Percentiles rank a stretch among this genome's conserved stretches.
Evolutionary conservation across 2,113 vertebrate genomes (phyloP).

Genomic region (Megaleporinus macrocephalus): DNA sequence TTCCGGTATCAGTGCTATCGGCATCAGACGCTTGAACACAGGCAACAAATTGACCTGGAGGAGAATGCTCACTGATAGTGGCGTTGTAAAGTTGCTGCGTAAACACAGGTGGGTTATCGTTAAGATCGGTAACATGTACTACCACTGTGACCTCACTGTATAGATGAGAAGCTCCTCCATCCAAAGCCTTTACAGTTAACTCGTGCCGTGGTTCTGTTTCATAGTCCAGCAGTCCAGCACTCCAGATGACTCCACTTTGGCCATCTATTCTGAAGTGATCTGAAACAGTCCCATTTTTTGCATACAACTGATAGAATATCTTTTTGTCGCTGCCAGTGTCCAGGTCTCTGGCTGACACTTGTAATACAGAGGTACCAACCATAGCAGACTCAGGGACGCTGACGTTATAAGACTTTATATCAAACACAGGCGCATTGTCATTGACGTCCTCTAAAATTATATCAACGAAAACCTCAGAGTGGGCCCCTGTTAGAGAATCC

Average conservation of each 20-base stretch:
- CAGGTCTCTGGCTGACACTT: conserved; percentile 74
- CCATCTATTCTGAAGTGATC: conserved; percentile 81
- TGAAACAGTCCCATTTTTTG: conserved; percentile 70
- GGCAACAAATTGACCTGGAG: conserved; percentile 81
- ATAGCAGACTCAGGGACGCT: conserved; percentile 82
- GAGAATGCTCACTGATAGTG: conserved; percentile 77
- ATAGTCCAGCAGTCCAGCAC: conserved; percentile 77
- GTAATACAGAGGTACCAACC: conserved; percentile 77
- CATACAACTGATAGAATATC: conserved; percentile 80
- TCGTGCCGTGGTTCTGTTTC: conserved; percentile 75
- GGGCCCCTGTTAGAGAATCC: conserved; percentile 79
- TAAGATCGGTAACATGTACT: conserved; percentile 80
- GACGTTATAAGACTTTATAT: conserved; percentile 66
- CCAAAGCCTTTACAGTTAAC: conserved; percentile 77
- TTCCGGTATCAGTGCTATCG: conserved; percentile 74
- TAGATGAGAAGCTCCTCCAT: conserved; percentile 78
- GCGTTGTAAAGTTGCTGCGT: conserved; percentile 80
- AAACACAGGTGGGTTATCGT: conserved; percentile 84
- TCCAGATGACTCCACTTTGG: conserved; percentile 77
- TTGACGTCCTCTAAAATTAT: conserved; percentile 85
- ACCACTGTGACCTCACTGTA: conserved; percentile 74
- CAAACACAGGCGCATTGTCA: conserved; percentile 82
- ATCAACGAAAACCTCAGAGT: conserved; percentile 84
- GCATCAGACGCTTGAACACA: conserved; percentile 81
- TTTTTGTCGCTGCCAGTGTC: conserved; percentile 80